Conservation (phyloP, 2,797 vertebrate genomes). For the Dicrostonyx torquatus region DNA sequence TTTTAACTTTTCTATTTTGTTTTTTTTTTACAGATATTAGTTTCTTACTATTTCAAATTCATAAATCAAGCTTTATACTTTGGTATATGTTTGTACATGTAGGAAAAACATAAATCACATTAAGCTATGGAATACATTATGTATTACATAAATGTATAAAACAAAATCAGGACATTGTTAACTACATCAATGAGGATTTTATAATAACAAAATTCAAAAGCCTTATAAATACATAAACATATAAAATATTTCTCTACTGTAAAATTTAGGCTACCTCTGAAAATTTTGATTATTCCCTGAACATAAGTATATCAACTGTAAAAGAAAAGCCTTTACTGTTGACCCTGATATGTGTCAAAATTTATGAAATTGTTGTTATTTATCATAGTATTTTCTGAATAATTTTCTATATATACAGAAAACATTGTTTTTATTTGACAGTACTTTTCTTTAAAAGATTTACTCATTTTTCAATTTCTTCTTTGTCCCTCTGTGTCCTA, state of each 20-base stretch:
- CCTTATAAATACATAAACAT: neutral
- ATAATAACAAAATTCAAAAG: neutral
- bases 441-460: neutral
- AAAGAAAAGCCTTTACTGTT: neutral
- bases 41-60: neutral
- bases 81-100: neutral
- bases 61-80: neutral
- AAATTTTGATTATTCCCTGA: neutral
- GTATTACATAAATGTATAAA: neutral
- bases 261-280: neutral
- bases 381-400: neutral
- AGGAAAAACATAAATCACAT: neutral
- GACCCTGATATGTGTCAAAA: neutral
- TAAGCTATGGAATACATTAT: neutral
- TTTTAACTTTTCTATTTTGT: neutral
- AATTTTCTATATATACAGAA: neutral
- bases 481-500: neutral
- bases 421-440: neutral
- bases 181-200: neutral
- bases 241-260: neutral
- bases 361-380: neutral
- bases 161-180: neutral
- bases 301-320: neutral
- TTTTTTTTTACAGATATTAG: neutral
- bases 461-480: neutral